Percentiles rank a stretch among this genome's conserved stretches.
phyloP scores from a whole-genome alignment of 2,888 invertebrate genomes.

The Euplagia quadripunctaria region DNA sequence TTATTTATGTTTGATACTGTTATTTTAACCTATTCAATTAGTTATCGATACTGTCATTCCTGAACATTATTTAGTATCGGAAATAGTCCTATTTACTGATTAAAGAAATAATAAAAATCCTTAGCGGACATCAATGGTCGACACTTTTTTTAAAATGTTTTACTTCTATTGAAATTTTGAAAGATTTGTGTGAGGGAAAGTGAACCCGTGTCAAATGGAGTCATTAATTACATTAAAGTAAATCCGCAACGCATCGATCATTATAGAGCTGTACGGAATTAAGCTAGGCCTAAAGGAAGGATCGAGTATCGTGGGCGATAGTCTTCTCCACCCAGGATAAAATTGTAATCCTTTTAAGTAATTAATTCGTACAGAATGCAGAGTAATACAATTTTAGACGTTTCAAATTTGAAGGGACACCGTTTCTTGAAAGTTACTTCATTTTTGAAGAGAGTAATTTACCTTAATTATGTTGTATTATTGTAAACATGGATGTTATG shows the following conservation, averaged over 20 bases:
- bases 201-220: slow-evolving; percentile 41
- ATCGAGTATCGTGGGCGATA: slow-evolving; percentile 70
- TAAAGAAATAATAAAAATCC: too few species aligned
- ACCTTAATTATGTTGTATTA: not conserved
- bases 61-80: not conserved
- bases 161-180: too few species aligned
- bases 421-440: not conserved
- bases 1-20: not conserved
- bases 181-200: slow-evolving; percentile 30
- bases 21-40: too few species aligned
- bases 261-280: slow-evolving; percentile 43
- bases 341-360: slow-evolving; percentile 86
- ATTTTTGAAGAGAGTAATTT: not conserved
- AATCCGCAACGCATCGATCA: slow-evolving; percentile 75
- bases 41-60: not conserved
- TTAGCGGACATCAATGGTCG: too few species aligned
- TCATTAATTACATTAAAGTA: slow-evolving; percentile 67
- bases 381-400: slow-evolving; percentile 58
- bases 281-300: slow-evolving; percentile 55
- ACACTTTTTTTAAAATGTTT: too few species aligned
- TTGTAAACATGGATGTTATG: not conserved
- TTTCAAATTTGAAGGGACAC: not conserved
- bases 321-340: slow-evolving; percentile 73
- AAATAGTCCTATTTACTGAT: too few species aligned
- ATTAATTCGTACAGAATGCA: slow-evolving; percentile 74